Conservation (phyloP, 2,113 vertebrate genomes). For the Corapipo altera region DNA sequence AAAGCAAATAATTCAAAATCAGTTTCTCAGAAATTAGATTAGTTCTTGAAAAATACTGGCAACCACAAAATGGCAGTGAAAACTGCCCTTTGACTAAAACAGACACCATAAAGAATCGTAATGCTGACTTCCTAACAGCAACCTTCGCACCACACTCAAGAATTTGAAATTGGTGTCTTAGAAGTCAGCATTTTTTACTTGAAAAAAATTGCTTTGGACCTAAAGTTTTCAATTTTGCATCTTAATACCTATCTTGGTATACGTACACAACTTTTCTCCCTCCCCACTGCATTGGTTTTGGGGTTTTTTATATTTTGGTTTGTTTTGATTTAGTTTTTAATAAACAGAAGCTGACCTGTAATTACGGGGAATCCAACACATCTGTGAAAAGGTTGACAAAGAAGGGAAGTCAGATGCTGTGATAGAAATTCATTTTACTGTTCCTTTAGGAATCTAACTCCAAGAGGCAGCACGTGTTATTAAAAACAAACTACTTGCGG, state of each 20-base stretch:
- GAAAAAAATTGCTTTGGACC: neutral
- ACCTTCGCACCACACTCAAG: neutral
- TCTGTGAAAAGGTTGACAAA: conserved; percentile 68
- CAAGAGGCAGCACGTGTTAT: conserved; percentile 53
- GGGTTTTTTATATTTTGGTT: neutral
- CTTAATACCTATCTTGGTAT: neutral
- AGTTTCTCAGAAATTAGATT: neutral
- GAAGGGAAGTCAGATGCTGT: conserved; percentile 51
- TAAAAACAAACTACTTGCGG: conserved; percentile 65
- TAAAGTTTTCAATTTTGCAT: conserved; percentile 20
- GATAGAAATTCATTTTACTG: conserved; percentile 18
- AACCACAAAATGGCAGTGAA: neutral
- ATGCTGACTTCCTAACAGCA: neutral
- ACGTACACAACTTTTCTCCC: neutral
- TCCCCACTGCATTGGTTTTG: neutral
- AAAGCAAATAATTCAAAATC: neutral
- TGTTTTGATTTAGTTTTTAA: conserved; percentile 36
- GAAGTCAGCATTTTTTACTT: neutral
- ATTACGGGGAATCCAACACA: conserved; percentile 65
- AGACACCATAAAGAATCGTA: neutral
- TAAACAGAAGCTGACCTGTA: conserved; percentile 62
- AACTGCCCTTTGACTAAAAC: neutral
- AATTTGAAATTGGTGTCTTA: neutral
- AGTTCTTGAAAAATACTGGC: neutral
- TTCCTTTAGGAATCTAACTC: conserved; percentile 41